phyloP scores from a whole-genome alignment of 2,113 vertebrate species.

The Meriones unguiculatus region DNA sequence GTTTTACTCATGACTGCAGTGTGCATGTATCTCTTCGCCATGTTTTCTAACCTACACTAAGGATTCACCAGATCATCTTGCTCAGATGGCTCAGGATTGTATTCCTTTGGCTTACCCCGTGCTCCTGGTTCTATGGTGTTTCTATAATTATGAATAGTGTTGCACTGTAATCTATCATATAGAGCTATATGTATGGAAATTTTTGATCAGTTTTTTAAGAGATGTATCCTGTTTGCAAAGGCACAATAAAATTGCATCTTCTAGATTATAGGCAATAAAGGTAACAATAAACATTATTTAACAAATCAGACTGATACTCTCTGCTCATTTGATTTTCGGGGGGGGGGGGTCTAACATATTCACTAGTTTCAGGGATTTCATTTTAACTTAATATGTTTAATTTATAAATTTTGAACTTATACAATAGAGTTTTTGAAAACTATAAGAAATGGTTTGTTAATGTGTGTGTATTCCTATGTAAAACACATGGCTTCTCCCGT shows the following conservation, averaged over 20 bases:
- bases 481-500: conserved; percentile 59
- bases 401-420: conserved; percentile 65
- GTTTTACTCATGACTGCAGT: conserved; percentile 61
- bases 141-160: conserved; percentile 79
- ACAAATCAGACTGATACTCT: conserved; percentile 68
- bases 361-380: conserved; percentile 51
- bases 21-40: conserved; percentile 53
- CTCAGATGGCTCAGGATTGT: conserved; percentile 72
- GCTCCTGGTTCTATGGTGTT: conserved; percentile 74
- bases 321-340: conserved; percentile 70
- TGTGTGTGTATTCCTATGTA: conserved; percentile 70
- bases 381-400: conserved; percentile 76
- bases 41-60: conserved; percentile 68
- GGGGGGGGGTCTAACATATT: conserved; percentile 15
- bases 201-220: conserved; percentile 82
- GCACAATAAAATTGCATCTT: conserved; percentile 78
- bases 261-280: conserved; percentile 72
- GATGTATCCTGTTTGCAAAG: conserved; percentile 65
- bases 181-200: conserved; percentile 83
- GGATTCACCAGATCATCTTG: conserved; percentile 67
- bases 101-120: conserved; percentile 72
- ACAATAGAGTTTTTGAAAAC: conserved; percentile 41
- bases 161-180: conserved; percentile 75
- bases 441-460: conserved; percentile 68
- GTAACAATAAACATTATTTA: conserved; percentile 77